Evolutionary conservation across 1,140 invertebrate species (phyloP), one percentile per base, ranked within the genome.

Genomic region (Trichoplusia ni): DNA sequence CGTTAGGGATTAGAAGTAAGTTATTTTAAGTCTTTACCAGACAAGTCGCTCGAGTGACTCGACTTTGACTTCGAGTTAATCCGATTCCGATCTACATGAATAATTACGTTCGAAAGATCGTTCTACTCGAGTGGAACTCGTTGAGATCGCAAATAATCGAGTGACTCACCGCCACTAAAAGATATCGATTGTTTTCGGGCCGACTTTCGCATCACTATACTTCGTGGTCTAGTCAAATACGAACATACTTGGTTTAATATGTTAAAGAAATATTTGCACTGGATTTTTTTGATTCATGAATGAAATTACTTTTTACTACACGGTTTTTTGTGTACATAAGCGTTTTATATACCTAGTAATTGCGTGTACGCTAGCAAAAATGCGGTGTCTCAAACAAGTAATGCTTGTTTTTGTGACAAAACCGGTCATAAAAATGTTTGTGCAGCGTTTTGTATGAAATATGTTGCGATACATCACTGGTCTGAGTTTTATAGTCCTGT

Each of bases 41-140:
- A 11, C 38, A 58, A 58, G 25, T 18, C 54, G 54, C 54, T 44
- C 38, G 38, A 58, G 37, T 58, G 38, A 58, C 19, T 40, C 38
- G 33, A n/a, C n/a, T 47, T 19, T 21, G 54, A 29, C 16, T 29
- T 14, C 18, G 25, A 31, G 38, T 16, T 58, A 58, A 58, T 58
- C 54, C 38, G 38, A 58, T 58, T 58, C 38, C n/a, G 38, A 25
- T 58, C 23, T 38, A 23, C 31, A 38, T 42, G 38, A 44, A 58
- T 35, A 31, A 18, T 14, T 18, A 14, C 25, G 38, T 31, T 44
- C 16, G 16, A 31, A 44, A 16, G 18, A 44, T 58, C 38, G 31
- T 44, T 44, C 37, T 40, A 27, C 25, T 31, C 25, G 14, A 42
- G 14, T 44, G 44, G 21, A 54, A 19, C n/a, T 33, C 29, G 6